Conservation (phyloP, 1,140 invertebrate genomes). For the Colletes latitarsis region DNA sequence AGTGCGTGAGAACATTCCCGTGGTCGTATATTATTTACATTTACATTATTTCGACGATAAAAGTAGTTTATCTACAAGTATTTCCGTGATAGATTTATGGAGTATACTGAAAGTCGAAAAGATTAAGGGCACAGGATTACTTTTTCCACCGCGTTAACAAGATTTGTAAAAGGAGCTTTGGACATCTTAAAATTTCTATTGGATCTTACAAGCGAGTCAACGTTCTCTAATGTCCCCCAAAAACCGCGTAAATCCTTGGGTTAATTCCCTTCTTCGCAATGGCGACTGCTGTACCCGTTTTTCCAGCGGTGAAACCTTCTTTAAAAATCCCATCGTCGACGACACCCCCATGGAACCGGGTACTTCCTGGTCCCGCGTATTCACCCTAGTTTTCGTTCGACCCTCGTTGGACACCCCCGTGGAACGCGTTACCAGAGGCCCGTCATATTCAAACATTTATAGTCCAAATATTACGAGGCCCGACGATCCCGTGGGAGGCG, state of each 20-base stretch:
- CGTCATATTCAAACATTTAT: constrained; percentile 64
- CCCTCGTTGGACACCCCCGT: background rate
- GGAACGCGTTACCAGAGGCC: background rate
- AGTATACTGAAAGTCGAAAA: too few relatives aligned
- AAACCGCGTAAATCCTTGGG: background rate
- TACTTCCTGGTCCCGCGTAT: background rate
- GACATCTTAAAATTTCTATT: too few relatives aligned
- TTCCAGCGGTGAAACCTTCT: background rate
- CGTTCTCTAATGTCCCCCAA: too few relatives aligned
- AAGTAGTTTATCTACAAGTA: too few relatives aligned
- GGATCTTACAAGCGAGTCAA: too few relatives aligned
- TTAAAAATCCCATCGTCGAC: background rate
- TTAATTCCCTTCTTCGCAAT: background rate
- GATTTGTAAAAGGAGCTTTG: background rate
- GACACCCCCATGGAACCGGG: background rate
- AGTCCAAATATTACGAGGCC: constrained; percentile 61
- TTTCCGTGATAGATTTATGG: too few relatives aligned
- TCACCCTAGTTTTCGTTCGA: background rate
- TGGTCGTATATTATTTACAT: too few relatives aligned
- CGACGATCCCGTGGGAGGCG: constrained; percentile 52
- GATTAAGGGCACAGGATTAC: too few relatives aligned
- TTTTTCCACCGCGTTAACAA: background rate
- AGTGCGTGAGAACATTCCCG: too few relatives aligned
- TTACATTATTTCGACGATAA: too few relatives aligned
- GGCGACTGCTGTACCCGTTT: too few relatives aligned